Evolutionary conservation across 1,140 invertebrate species (phyloP).

Genomic region (Stratiolaelaps scimitus): DNA sequence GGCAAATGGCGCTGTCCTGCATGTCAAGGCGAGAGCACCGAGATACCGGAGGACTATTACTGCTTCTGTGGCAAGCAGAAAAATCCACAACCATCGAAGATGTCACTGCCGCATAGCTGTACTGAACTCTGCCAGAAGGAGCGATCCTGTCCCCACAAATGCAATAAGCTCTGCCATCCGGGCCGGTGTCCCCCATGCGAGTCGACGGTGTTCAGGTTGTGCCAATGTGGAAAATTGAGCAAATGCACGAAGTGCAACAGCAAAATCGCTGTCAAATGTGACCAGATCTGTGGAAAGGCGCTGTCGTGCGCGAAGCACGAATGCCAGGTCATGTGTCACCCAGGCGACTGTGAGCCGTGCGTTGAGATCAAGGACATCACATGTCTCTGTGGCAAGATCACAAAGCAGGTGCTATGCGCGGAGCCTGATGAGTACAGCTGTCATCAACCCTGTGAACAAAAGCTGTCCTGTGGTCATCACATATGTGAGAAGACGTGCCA

Average conservation of each 20-base stretch:
- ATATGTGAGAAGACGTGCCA: conserved; percentile 40
- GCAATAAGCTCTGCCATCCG: conserved; percentile 77
- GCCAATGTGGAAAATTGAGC: conserved; percentile 44
- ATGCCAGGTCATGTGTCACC: conserved; percentile 39
- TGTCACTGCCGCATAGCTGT: conserved; percentile 62
- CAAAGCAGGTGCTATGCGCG: neutral
- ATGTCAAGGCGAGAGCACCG: conserved; percentile 59
- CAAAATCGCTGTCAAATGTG: conserved; percentile 41
- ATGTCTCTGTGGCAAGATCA: neutral
- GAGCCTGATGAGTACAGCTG: conserved; percentile 41
- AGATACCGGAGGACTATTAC: conserved; percentile 56
- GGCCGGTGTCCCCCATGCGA: conserved; percentile 62
- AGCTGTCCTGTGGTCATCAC: conserved; percentile 42
- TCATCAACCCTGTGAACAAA: conserved; percentile 34
- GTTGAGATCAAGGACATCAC: conserved; percentile 41
- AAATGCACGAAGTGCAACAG: conserved; percentile 34
- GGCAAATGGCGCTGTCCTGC: conserved; percentile 81
- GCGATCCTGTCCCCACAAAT: conserved; percentile 60
- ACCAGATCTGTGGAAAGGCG: conserved; percentile 38
- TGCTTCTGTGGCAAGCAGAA: conserved; percentile 69
- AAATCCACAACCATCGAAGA: conserved; percentile 55
- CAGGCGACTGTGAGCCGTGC: conserved; percentile 46
- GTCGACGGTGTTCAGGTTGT: conserved; percentile 46
- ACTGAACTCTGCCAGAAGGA: conserved; percentile 63
- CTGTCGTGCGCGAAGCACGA: conserved; percentile 40